Evolutionary conservation across 2,797 vertebrate species (phyloP).

Genomic region (Enteromius thamalakanensis): DNA sequence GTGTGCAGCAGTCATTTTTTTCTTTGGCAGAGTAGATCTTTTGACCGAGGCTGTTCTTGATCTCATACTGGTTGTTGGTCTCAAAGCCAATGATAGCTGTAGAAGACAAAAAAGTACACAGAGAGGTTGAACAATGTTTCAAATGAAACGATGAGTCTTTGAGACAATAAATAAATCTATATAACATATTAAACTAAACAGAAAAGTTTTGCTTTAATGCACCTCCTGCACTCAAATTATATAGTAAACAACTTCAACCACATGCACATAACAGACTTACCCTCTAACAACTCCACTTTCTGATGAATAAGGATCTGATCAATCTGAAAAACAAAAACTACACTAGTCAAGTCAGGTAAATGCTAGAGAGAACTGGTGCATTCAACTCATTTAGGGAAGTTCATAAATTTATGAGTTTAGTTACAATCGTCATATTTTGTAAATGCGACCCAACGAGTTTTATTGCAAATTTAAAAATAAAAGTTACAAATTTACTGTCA

Average conservation of each 20-base stretch:
- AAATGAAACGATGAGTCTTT: background rate
- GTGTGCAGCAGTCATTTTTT: slow-evolving; percentile 87
- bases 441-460: too few relatives aligned
- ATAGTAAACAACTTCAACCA: background rate
- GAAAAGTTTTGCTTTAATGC: background rate
- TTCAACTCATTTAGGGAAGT: background rate
- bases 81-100: slow-evolving; percentile 85
- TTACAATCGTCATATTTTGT: background rate
- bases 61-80: slow-evolving; percentile 86
- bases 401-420: background rate
- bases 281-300: slow-evolving; percentile 85
- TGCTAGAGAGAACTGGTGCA: background rate
- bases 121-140: background rate
- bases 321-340: slow-evolving; percentile 71
- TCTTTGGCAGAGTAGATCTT: slow-evolving; percentile 87
- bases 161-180: background rate
- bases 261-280: slow-evolving; percentile 65
- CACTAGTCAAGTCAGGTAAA: slow-evolving; percentile 5
- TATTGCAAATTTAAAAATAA: background rate
- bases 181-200: background rate
- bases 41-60: slow-evolving; percentile 86
- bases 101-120: background rate
- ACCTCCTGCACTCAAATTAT: background rate
- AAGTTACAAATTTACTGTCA: background rate
- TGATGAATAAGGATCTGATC: slow-evolving; percentile 90